Evolutionary conservation across 2,888 invertebrate genomes (phyloP).

Genomic region (Epirrita christyi): DNA sequence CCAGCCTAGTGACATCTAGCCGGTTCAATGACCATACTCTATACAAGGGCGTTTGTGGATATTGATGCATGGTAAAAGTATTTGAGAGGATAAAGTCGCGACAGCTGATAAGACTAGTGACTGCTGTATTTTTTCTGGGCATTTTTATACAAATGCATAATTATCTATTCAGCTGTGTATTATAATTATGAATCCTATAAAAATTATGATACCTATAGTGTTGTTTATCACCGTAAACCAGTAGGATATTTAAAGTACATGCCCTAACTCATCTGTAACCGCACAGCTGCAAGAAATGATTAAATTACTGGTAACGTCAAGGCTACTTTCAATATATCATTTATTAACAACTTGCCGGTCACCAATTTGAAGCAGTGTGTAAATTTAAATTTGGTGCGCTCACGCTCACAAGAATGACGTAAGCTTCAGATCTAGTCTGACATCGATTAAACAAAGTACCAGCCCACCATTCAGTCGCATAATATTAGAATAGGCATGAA

Average conservation of each 20-base stretch:
- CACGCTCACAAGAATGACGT: conserved; percentile 52
- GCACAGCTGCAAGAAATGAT: too few species aligned
- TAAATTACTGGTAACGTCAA: conserved; percentile 4
- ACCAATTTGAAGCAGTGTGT: conserved; percentile 43
- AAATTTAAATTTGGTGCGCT: conserved; percentile 51
- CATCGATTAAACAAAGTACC: conserved; percentile 44
- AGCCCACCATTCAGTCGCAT: conserved; percentile 38
- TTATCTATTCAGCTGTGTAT: too few species aligned
- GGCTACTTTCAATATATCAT: conserved; percentile 1
- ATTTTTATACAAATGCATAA: too few species aligned
- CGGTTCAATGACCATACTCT: conserved; percentile 54
- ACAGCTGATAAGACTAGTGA: background rate
- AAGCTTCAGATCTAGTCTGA: conserved; percentile 53
- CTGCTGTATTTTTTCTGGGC: background rate
- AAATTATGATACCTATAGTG: too few species aligned
- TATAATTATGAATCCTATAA: too few species aligned
- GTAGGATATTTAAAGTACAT: too few species aligned
- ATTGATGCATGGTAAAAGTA: background rate
- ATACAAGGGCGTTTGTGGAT: conserved; percentile 35
- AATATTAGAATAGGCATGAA: conserved; percentile 38
- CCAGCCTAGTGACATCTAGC: conserved; percentile 28
- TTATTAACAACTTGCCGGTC: conserved; percentile 29
- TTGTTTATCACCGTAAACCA: too few species aligned
- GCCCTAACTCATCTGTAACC: too few species aligned
- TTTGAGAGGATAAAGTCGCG: background rate